phyloP scores from a whole-genome alignment of 2,888 invertebrate species.

The Thysanoteuthis rhombus region DNA sequence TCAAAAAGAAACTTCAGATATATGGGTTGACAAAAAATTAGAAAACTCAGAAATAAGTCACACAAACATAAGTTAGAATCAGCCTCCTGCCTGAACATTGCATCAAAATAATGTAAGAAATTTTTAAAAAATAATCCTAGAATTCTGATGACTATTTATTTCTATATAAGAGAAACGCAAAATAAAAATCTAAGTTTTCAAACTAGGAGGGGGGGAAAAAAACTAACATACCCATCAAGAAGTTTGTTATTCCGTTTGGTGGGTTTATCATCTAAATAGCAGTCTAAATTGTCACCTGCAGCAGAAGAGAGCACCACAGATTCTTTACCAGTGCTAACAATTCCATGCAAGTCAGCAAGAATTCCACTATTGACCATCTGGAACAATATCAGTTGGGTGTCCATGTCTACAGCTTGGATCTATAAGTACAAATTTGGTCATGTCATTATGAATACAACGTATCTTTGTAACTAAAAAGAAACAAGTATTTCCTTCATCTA shows the following conservation, averaged over 20 bases:
- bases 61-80: too few relatives aligned
- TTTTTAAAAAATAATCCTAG: too few relatives aligned
- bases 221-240: neutral
- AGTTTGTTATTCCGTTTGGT: slow-evolving; percentile 20
- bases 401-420: slow-evolving; percentile 72
- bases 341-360: slow-evolving; percentile 72
- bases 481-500: neutral
- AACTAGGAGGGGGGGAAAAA: neutral
- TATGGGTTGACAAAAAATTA: neutral
- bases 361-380: slow-evolving; percentile 72
- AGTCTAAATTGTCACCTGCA: slow-evolving; percentile 1
- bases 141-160: too few relatives aligned
- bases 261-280: neutral
- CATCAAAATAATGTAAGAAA: too few relatives aligned
- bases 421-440: slow-evolving; percentile 40
- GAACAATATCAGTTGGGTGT: slow-evolving; percentile 72
- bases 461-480: neutral
- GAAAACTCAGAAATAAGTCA: too few relatives aligned
- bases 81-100: too few relatives aligned
- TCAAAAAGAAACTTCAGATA: neutral
- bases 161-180: too few relatives aligned
- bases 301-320: slow-evolving; percentile 70
- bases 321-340: slow-evolving; percentile 74
- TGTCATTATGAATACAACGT: neutral
- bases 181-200: too few relatives aligned